phyloP scores from a whole-genome alignment of 2,797 vertebrate genomes.

The Ctenochaetus hawaiiensis region DNA sequence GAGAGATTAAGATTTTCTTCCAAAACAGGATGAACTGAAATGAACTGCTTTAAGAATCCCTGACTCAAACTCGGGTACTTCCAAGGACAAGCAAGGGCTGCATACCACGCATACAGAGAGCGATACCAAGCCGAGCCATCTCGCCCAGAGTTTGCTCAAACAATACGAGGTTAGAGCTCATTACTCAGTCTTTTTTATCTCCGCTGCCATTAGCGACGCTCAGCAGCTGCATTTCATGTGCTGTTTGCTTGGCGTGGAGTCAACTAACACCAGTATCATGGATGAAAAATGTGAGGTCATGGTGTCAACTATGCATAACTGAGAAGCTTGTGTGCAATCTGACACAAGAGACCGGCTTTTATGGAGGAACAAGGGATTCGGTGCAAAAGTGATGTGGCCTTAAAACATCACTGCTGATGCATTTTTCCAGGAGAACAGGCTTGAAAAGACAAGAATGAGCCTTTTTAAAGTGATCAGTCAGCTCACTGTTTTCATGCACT shows the following conservation, averaged over 20 bases:
- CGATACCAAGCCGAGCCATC: slow-evolving; percentile 21
- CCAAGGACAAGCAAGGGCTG: slow-evolving; percentile 37
- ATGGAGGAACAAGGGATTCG: slow-evolving; percentile 15
- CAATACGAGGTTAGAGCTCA: slow-evolving; percentile 39
- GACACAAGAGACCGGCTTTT: slow-evolving; percentile 9
- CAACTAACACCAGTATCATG: slow-evolving; percentile 19
- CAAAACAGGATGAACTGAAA: slow-evolving; percentile 52
- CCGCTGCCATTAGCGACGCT: slow-evolving; percentile 25
- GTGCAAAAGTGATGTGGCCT: slow-evolving; percentile 1
- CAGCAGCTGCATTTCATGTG: slow-evolving; percentile 22
- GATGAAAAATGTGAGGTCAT: slow-evolving; percentile 26
- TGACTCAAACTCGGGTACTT: slow-evolving; percentile 38
- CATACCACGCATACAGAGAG: slow-evolving; percentile 42
- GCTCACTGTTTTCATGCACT: background rate
- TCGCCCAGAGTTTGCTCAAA: slow-evolving; percentile 37
- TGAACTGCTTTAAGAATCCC: slow-evolving; percentile 45
- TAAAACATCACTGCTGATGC: background rate
- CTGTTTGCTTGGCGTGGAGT: slow-evolving; percentile 15
- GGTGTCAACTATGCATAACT: slow-evolving; percentile 14
- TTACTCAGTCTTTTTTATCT: slow-evolving; percentile 32
- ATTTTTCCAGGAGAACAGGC: background rate
- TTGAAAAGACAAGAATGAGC: background rate
- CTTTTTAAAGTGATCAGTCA: background rate
- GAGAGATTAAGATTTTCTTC: slow-evolving; percentile 50
- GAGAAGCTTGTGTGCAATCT: slow-evolving; percentile 11